Evolutionary conservation across 2,888 invertebrate species (phyloP).

Genomic region (Pachycephus smyrnensis): DNA sequence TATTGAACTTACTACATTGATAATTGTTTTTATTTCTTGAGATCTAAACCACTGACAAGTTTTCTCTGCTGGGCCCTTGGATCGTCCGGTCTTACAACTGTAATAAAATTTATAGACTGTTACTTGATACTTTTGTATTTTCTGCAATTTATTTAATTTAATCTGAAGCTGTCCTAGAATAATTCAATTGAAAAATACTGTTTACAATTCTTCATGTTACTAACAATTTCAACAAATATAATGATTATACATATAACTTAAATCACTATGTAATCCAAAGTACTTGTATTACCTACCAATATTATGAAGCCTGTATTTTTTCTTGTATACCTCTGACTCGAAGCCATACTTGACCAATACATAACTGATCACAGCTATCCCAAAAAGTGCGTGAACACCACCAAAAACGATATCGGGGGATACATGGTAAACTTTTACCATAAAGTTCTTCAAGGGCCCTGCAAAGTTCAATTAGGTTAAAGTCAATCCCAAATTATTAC

Average conservation of each 20-base stretch:
- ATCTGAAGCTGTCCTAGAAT: neutral
- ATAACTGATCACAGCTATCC: neutral
- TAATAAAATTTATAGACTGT: constrained; percentile 15
- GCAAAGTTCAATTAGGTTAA: neutral
- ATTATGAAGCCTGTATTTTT: neutral
- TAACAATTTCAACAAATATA: neutral
- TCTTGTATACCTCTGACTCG: neutral
- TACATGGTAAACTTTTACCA: neutral
- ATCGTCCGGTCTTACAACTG: constrained; percentile 49
- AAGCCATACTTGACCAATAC: neutral
- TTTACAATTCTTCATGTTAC: neutral
- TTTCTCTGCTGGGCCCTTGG: constrained; percentile 34
- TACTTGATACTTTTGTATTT: neutral
- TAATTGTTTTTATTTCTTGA: neutral
- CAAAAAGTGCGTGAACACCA: too few relatives aligned
- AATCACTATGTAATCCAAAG: neutral
- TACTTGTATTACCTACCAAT: neutral
- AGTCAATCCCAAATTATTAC: neutral
- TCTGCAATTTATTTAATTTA: neutral
- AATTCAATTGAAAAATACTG: neutral
- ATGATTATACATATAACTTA: neutral
- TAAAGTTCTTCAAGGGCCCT: neutral
- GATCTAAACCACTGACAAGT: constrained; percentile 5
- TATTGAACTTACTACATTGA: neutral
- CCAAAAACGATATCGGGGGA: neutral